Base-by-base conservation (phyloP, 2,888 invertebrate species). In the Arge pagana region DNA sequence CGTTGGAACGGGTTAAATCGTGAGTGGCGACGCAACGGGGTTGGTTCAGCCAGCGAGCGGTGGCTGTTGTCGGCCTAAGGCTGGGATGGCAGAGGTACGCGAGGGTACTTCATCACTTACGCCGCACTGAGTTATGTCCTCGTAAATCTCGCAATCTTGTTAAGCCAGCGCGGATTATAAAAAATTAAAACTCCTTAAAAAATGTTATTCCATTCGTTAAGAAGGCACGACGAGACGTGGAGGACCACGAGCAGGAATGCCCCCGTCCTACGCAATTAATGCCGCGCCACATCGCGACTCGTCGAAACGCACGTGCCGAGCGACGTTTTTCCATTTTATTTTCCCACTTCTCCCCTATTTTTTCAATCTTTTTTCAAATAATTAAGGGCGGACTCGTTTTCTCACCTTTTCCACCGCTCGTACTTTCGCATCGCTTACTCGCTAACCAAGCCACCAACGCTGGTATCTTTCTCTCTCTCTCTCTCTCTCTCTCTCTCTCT, bases 141-240 rank as follows among this genome's bases (percentile, higher is more conserved):
- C 55, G 55, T 60, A 59, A 58, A 61, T 63, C 60, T 60, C 52
- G 57, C 62, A 59, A 61, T 64, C 63, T 62, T 61, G 61, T 64
- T 64, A 62, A 57, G 59, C 56, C 53, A 51, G 49, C 45, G 53
- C 57, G 58, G 60, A 64, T 64, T 62, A 64, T 63, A 57, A 57
- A 60, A 64, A 64, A 63, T 64, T 61, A 64, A 64, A 63, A 62
- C 59, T 57, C 56, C 62, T 58, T 61, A 61, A 62, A n/a, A 60
- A 61, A 59, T 60, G 60, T 60, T 59, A 60, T 55, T 60, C 58
- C 61, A 61, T 59, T 57, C 58, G 52, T 55, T 43, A 35, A 48
- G 55, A 52, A 53, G 53, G 53, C 52, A 45, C 43, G 24, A 33
- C 16, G 30, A 21, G 8, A 11, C 24, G 42, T 50, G 57, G 48